These are phyloP conservation scores for Odontothrips loti DNA, from an alignment of 2,888 invertebrate species.

Conservation along the genomic window DNA sequence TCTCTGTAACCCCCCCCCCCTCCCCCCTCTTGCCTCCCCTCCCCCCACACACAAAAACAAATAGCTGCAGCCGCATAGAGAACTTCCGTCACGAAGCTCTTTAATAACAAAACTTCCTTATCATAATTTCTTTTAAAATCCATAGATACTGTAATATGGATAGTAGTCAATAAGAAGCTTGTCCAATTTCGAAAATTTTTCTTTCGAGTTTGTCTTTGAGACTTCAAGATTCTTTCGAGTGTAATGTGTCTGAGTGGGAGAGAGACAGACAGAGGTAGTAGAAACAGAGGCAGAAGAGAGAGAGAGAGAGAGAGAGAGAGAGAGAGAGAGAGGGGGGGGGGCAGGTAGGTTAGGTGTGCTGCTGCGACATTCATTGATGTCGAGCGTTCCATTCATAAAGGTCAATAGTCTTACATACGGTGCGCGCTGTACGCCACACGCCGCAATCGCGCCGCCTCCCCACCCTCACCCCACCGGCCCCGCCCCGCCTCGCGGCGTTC, in stretches of 20 bases:
- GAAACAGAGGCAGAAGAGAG: not conserved
- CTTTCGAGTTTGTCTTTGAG: too few species aligned
- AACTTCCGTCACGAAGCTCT: too few species aligned
- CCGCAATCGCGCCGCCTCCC: not conserved
- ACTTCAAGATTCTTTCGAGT: too few species aligned
- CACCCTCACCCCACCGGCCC: not conserved
- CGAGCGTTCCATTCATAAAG: slow-evolving; percentile 22
- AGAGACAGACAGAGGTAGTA: not conserved
- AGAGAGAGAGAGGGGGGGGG: not conserved
- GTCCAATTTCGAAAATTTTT: too few species aligned
- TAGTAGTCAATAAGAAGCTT: too few species aligned
- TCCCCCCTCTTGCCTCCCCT: not conserved
- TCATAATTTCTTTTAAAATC: too few species aligned
- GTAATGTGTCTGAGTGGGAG: too few species aligned
- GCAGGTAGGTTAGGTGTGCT: not conserved
- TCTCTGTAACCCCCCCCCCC: not conserved
- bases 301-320: not conserved
- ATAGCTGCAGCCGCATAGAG: too few species aligned
- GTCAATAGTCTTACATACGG: slow-evolving; percentile 22
- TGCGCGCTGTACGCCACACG: not conserved
- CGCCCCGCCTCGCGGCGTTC: not conserved
- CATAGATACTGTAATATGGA: too few species aligned
- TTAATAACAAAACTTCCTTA: too few species aligned
- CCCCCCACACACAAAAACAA: not conserved
- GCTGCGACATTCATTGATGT: slow-evolving; percentile 13